A percentile compares a stretch with the other conserved stretches of the same genome.
phyloP scores from a whole-genome alignment of 2,797 vertebrate genomes.

The Coccyzus lansbergi region DNA sequence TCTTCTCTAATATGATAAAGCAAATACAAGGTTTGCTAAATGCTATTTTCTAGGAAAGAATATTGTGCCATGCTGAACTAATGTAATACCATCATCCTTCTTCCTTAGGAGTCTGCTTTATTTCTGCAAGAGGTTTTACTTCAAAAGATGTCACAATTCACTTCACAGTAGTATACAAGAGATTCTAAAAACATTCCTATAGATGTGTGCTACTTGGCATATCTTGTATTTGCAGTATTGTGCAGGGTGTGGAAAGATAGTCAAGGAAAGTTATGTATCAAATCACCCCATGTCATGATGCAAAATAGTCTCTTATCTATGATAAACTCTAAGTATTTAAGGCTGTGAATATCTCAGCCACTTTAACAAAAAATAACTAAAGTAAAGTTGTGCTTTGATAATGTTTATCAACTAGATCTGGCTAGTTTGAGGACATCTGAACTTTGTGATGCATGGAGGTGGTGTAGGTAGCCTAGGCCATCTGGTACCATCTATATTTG shows the following conservation, averaged over 20 bases:
- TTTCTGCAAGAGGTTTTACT: background rate
- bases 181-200: background rate
- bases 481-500: conserved; percentile 17
- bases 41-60: background rate
- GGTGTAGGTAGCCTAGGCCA: conserved; percentile 1
- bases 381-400: background rate
- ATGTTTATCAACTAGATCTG: background rate
- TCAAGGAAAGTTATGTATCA: background rate
- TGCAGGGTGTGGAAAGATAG: background rate
- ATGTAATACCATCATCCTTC: background rate
- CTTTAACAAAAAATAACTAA: background rate
- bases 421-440: conserved; percentile 6
- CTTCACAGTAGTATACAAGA: background rate
- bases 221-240: background rate
- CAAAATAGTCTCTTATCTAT: background rate
- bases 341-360: background rate
- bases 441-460: conserved; percentile 15
- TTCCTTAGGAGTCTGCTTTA: background rate
- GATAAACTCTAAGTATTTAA: background rate
- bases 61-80: background rate
- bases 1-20: background rate
- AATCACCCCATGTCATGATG: background rate
- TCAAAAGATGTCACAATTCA: background rate
- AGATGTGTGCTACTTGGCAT: background rate
- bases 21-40: background rate